Base-by-base conservation (phyloP, 2,888 invertebrate species). In the Coleophora flavipennella region DNA sequence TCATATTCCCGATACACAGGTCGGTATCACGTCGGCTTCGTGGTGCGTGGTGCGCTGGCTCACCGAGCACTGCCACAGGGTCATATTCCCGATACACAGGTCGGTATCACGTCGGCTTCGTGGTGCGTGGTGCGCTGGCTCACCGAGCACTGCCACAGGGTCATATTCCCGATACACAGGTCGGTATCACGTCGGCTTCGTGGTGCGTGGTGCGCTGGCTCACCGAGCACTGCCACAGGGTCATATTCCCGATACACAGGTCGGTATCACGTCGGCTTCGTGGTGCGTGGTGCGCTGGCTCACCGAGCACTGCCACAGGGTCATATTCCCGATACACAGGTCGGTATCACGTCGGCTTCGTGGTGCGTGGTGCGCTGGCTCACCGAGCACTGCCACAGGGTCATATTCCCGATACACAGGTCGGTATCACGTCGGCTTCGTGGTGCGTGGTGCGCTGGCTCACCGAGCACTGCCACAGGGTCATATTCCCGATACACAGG, bases 1-100 rank as follows among this genome's bases (percentile, higher is more conserved):
- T 94, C 32, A 86, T 95, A 32, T 84, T 91, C 41, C 90, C 93
- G 2, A 85, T 95, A 14, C 94, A 95, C 68, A 89, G 91, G 68
- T 92, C 54, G 52, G n/a, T 29, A 6, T 29, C 29, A 4, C 29
- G 11, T 6, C 29, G n/a, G 9, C 3, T n/a, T 29, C 29, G 10
- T 29, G 29, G 29, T 4, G 29, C 10, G 90, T 94, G 42, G 89
- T 90, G 38, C 92, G 94, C 63, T 95, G 95, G 95, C 85, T 95
- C 14, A 89, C 89, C 56, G 89, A 91, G 47, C 91, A 95, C 76
- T 90, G 92, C 44, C 92, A 92, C 31, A 85, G 94, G 33, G 81
- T 94, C 32, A 86, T 95, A 32, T 84, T 91, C 41, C 90, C 93
- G 2, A 85, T 95, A 14, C 94, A 95, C 68, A 89, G 91, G 68